Evolutionary conservation across 2,888 invertebrate genomes (phyloP), one percentile per base, ranked within the genome.

Genomic region (Erebia epiphron): DNA sequence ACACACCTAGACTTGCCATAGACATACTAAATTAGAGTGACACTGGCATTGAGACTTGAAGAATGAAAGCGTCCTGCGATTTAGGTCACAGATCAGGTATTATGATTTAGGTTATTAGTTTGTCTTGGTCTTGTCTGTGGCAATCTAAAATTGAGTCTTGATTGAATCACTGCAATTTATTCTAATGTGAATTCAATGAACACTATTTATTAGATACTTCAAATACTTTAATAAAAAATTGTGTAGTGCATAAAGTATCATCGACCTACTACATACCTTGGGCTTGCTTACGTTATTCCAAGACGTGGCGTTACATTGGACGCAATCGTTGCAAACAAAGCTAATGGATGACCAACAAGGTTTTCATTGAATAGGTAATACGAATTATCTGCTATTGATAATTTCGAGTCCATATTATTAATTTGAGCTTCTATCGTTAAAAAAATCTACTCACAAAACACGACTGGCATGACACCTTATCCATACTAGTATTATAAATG

Each of bases 191-290:
- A 35, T 7, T 35, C 5, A 35, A 35, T 35, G 35, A 35, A 35
- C 4, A 26, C 0, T 35, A 35, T 26, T 26, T 26, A 26, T 0
- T 26, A 26, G 2, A 0, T 43, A 57, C 64, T 64, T 14, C 49
- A 64, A 41, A 60, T 35, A 21, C 46, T 13, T 8, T 16, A 16
- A 54, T 21, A 13, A 35, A 63, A 67, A 65, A 46, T 21, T 26
- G 13, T 21, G 3, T 26, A 57, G 18, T 26, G 13, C 5, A 13
- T 1, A 57, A 21, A 57, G 13, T 57, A 21, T 3, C 7, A 26
- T 35, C 35, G 35, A 1, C 7, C 35, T 35, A 26, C 26, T 26
- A 26, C 26, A 26, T 26, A 26, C 26, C 26, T 21, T n/a, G n/a
- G n/a, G 21, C 21, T 26, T 26, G 26, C 21, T 26, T 56, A 21